Conservation (phyloP, 2,113 vertebrate species). For the Galbula dea region DNA sequence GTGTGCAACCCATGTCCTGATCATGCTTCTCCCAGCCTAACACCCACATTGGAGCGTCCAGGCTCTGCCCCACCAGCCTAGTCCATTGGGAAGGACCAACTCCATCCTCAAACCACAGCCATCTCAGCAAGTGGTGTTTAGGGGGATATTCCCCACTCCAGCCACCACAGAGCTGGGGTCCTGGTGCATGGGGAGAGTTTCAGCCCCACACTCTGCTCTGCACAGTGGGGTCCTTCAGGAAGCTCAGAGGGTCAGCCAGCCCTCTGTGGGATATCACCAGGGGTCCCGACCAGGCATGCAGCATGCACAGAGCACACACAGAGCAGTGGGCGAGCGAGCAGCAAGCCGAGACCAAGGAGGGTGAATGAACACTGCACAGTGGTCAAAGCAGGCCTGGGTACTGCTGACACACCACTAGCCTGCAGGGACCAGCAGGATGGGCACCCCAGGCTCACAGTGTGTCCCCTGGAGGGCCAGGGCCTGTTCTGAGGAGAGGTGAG, state of each 20-base stretch:
- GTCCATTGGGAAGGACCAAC: accelerated
- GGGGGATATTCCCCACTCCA: neutral
- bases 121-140: neutral
- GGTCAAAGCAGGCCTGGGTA: neutral
- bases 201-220: neutral
- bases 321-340: neutral
- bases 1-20: neutral
- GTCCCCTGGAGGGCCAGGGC: neutral
- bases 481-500: neutral
- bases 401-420: accelerated
- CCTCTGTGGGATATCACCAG: accelerated
- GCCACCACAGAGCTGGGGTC: neutral
- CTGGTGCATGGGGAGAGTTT: neutral
- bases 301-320: constrained; percentile 53
- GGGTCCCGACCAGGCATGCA: neutral
- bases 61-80: neutral
- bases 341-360: neutral
- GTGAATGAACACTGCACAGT: neutral
- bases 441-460: accelerated
- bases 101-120: neutral
- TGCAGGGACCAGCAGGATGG: accelerated
- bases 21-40: neutral
- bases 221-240: neutral
- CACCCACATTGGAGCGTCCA: neutral
- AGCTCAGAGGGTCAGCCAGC: neutral